Conservation (phyloP, 2,797 vertebrate genomes). For the Ambastaia sidthimunki region DNA sequence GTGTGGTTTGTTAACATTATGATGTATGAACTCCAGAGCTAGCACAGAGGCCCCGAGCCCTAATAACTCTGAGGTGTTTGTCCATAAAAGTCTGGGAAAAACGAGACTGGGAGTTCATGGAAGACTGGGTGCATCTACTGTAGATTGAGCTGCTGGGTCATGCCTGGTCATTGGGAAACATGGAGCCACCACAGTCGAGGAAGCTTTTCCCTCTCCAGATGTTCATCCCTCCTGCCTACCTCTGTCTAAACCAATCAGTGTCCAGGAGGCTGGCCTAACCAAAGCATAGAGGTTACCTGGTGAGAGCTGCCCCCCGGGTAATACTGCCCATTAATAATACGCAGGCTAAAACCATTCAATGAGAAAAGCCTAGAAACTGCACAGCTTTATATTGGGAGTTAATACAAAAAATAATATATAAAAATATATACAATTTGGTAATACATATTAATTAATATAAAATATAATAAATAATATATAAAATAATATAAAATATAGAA, state of each 20-base stretch:
- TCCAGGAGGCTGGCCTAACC: constrained; percentile 39
- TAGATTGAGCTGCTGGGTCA: constrained; percentile 46
- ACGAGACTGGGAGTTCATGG: constrained; percentile 23
- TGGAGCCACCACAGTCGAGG: constrained; percentile 29
- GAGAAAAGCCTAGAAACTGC: constrained; percentile 10
- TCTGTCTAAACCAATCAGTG: constrained; percentile 54
- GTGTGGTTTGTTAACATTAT: constrained; percentile 5
- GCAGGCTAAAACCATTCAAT: not conserved
- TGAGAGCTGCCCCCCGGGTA: constrained; percentile 61
- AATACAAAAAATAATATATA: not conserved
- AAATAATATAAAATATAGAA: too few species aligned
- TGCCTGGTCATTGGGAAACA: constrained; percentile 51
- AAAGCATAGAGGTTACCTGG: constrained; percentile 58
- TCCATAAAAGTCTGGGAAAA: constrained; percentile 26
- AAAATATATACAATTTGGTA: too few species aligned
- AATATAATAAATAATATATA: too few species aligned
- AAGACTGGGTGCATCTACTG: constrained; percentile 37
- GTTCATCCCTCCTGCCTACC: constrained; percentile 38
- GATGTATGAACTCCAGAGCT: not conserved
- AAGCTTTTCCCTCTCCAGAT: constrained; percentile 45
- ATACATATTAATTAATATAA: too few species aligned
- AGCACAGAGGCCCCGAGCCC: not conserved
- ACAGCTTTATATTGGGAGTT: not conserved
- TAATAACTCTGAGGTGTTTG: constrained; percentile 24
- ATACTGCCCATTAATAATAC: constrained; percentile 43